Evolutionary conservation across 2,888 invertebrate genomes (phyloP).

Genomic region (Dichetophora obliterata): DNA sequence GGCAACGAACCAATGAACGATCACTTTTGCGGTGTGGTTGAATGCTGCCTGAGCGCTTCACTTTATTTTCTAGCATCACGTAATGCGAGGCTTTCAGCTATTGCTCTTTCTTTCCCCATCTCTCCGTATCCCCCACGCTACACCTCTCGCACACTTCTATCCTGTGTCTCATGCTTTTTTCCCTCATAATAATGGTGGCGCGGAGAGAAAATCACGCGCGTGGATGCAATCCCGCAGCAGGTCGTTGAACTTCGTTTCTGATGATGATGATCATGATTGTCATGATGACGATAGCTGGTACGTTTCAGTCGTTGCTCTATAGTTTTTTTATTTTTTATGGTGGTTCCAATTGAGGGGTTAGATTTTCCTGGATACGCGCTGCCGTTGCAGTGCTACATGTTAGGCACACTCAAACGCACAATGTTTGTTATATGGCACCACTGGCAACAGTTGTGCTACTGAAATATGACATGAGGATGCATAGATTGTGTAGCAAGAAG

Average conservation of each 20-base stretch:
- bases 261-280: constrained; percentile 15
- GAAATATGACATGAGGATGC: constrained; percentile 1
- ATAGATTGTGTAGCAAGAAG: background rate
- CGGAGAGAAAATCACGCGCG: constrained; percentile 49
- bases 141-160: background rate
- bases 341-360: constrained; percentile 36
- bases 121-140: background rate
- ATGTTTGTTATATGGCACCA: too few species aligned
- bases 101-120: background rate
- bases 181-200: constrained; percentile 29
- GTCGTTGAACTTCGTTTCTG: constrained; percentile 24
- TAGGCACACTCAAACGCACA: constrained; percentile 13
- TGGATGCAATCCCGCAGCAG: constrained; percentile 55
- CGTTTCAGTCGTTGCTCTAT: background rate
- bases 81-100: constrained; percentile 26
- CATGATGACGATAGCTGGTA: background rate
- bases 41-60: constrained; percentile 5
- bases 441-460: constrained; percentile 23
- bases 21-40: constrained; percentile 15
- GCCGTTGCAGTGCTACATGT: constrained; percentile 11
- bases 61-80: constrained; percentile 29
- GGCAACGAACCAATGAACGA: constrained; percentile 28
- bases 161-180: background rate
- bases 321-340: background rate
- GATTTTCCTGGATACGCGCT: constrained; percentile 34